Evolutionary conservation across 2,113 vertebrate species (phyloP).

Genomic region (Strigops habroptila): DNA sequence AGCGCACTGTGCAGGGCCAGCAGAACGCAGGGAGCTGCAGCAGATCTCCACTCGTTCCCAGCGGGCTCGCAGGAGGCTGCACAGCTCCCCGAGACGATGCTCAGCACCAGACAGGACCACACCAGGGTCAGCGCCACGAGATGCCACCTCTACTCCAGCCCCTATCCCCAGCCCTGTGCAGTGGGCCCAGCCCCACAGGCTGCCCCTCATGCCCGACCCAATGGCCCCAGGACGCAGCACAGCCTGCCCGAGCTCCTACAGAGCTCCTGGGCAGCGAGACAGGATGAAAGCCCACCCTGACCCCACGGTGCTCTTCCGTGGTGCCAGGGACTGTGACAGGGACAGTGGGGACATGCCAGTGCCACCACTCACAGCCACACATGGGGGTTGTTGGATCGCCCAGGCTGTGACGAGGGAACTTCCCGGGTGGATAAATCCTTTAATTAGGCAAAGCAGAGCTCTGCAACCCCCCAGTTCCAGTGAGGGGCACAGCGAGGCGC

Average conservation of each 20-base stretch:
- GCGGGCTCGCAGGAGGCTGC: background rate
- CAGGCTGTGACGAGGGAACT: background rate
- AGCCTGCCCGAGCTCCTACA: background rate
- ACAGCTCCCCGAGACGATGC: background rate
- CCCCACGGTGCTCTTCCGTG: background rate
- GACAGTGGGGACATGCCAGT: background rate
- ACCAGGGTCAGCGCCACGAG: background rate
- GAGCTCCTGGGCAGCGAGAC: rapidly evolving
- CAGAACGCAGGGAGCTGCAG: background rate
- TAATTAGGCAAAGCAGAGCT: background rate
- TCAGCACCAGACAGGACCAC: rapidly evolving
- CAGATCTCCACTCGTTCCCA: background rate
- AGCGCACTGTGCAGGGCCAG: background rate
- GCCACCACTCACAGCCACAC: background rate
- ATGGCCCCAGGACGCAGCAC: background rate
- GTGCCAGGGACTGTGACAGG: background rate
- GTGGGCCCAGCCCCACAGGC: background rate
- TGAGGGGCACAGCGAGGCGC: background rate
- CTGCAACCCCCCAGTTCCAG: background rate
- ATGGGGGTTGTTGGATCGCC: rapidly evolving
- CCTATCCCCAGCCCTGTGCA: background rate
- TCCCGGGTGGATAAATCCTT: background rate
- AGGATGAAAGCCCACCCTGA: background rate
- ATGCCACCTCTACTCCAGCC: background rate
- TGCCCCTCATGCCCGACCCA: background rate